These are phyloP conservation scores for Ctenosaura bakeri DNA, from an alignment of 2,797 vertebrate species.

Conservation along the genomic window DNA sequence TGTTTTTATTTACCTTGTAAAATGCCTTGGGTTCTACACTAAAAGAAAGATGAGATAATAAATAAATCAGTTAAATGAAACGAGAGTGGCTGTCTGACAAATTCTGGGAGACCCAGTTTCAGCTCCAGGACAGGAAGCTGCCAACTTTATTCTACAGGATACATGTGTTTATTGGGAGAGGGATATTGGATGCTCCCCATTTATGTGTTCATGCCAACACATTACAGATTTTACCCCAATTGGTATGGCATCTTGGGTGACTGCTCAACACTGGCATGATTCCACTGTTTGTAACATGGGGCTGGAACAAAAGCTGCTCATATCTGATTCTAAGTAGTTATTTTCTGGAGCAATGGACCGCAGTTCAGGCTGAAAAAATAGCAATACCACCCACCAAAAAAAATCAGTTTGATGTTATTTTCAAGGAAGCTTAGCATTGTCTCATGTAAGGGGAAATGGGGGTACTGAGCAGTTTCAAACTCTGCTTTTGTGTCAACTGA, in stretches of 20 bases:
- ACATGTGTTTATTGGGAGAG: too few relatives aligned
- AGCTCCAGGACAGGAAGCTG: too few relatives aligned
- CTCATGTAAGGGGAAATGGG: conserved; percentile 23
- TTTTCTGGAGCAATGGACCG: neutral
- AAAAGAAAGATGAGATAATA: too few relatives aligned
- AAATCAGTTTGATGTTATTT: conserved; percentile 47
- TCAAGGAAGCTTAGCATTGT: conserved; percentile 55
- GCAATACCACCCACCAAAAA: neutral
- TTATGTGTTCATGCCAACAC: neutral
- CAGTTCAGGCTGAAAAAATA: conserved; percentile 22
- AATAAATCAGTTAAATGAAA: too few relatives aligned
- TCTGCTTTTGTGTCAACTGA: conserved; percentile 57
- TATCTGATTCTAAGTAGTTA: neutral
- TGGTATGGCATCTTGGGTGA: neutral
- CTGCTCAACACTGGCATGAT: neutral
- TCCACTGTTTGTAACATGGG: neutral
- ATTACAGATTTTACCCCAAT: neutral
- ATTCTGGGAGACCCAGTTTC: too few relatives aligned
- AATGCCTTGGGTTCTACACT: too few relatives aligned
- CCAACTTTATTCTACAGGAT: neutral
- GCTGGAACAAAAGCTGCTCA: neutral
- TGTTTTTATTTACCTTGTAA: too few relatives aligned
- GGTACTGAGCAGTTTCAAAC: conserved; percentile 52
- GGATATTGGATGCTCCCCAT: too few relatives aligned
- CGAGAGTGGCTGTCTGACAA: too few relatives aligned